Evolutionary conservation across 2,113 vertebrate species (phyloP).

Genomic region (Cyprinus carpio): DNA sequence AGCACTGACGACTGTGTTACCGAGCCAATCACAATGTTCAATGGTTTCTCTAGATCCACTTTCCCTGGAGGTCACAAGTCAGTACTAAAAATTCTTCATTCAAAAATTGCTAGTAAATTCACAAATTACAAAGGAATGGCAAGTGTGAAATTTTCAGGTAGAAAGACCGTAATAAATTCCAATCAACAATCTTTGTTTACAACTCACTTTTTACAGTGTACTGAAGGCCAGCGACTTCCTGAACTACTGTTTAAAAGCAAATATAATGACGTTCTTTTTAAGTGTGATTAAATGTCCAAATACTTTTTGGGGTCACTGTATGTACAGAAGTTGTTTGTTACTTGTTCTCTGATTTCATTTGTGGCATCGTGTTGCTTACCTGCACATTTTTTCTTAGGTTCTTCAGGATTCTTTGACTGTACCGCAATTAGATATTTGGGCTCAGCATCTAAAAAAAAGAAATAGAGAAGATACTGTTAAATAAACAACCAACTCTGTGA

Average conservation of each 20-base stretch:
- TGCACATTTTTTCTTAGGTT: constrained; percentile 88
- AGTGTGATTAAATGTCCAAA: not conserved
- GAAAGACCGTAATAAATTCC: not conserved
- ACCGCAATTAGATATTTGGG: constrained; percentile 91
- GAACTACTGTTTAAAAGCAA: not conserved
- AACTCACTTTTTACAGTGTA: too few relatives aligned
- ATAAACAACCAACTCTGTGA: not conserved
- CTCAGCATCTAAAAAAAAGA: constrained; percentile 85
- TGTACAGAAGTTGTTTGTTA: not conserved
- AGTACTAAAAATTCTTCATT: not conserved
- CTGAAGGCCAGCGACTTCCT: too few relatives aligned
- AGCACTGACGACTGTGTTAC: constrained; percentile 89
- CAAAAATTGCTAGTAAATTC: not conserved
- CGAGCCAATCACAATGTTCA: constrained; percentile 90
- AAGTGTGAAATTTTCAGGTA: not conserved
- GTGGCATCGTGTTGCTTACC: constrained; percentile 68
- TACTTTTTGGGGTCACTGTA: not conserved
- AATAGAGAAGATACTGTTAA: constrained; percentile 36
- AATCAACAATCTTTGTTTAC: too few relatives aligned
- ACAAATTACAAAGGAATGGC: not conserved
- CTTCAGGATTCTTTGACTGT: constrained; percentile 80
- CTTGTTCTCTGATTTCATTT: not conserved
- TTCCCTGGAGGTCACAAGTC: constrained; percentile 75
- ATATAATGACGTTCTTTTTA: not conserved
- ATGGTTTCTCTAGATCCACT: constrained; percentile 82